Conservation (phyloP, 1,140 invertebrate genomes). For the Acarapis woodi region DNA sequence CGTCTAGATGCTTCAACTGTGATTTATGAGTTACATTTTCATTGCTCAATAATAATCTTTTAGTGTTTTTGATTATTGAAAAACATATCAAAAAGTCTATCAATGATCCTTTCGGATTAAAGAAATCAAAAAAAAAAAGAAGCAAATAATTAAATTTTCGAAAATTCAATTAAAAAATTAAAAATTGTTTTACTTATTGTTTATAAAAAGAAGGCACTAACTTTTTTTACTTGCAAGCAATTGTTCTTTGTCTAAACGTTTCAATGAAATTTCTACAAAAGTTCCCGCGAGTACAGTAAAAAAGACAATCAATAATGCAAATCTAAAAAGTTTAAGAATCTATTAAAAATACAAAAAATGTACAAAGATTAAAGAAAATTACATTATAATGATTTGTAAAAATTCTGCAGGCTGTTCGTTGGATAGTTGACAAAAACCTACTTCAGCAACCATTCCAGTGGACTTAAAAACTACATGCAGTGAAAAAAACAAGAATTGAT, state of each 20-base stretch:
- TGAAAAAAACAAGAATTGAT: no score
- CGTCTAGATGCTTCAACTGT: conserved; percentile 10
- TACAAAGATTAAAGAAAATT: no score
- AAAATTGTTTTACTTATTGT: neutral
- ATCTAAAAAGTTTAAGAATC: neutral
- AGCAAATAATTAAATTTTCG: neutral
- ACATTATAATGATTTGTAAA: conserved; percentile 2
- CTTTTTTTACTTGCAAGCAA: no score
- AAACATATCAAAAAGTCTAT: conserved; percentile 1
- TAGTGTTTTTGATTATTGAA: neutral
- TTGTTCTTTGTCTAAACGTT: neutral
- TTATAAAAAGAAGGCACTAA: no score
- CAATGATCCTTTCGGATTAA: conserved; percentile 1
- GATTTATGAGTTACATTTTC: neutral
- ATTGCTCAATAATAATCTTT: neutral
- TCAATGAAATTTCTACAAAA: neutral
- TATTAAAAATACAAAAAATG: no score
- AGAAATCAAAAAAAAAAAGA: neutral
- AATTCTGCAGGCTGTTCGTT: neutral
- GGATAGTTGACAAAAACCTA: conserved; percentile 1
- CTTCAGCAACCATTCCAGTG: conserved; percentile 1
- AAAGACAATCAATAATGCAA: neutral
- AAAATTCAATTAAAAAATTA: neutral
- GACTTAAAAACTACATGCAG: neutral
- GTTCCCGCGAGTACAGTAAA: neutral